Evolutionary conservation across 1,140 invertebrate genomes (phyloP).

Genomic region (Anoplolepis gracilipes): DNA sequence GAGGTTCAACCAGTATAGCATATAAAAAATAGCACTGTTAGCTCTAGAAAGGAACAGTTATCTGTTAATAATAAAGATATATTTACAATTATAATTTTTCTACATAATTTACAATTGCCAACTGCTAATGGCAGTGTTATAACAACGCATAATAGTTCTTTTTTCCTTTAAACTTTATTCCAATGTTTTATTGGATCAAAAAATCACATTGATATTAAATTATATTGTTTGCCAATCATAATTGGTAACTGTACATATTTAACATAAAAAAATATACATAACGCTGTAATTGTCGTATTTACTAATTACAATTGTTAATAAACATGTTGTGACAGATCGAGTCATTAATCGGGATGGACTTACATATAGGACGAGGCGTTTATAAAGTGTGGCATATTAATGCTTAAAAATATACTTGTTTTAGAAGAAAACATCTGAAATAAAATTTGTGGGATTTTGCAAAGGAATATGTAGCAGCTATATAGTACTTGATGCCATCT

Average conservation of each 20-base stretch:
- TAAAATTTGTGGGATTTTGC: not conserved
- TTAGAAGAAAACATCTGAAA: not conserved
- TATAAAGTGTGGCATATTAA: slow-evolving; percentile 21
- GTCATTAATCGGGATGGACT: slow-evolving; percentile 70
- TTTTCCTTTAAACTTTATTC: slow-evolving; percentile 71
- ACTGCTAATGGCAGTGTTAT: slow-evolving; percentile 82
- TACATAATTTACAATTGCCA: slow-evolving; percentile 85
- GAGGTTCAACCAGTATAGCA: slow-evolving; percentile 67
- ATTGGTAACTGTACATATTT: slow-evolving; percentile 85
- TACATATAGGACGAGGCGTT: slow-evolving; percentile 79
- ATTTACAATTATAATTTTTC: slow-evolving; percentile 84
- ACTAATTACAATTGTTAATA: slow-evolving; percentile 84
- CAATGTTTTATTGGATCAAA: slow-evolving; percentile 72
- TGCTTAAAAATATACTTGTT: not conserved
- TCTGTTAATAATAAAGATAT: slow-evolving; percentile 85
- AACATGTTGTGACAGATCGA: slow-evolving; percentile 82
- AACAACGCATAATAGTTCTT: slow-evolving; percentile 78
- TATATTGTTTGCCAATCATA: slow-evolving; percentile 83
- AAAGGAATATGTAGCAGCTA: not conserved
- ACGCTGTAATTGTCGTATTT: slow-evolving; percentile 81
- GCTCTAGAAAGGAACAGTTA: slow-evolving; percentile 75
- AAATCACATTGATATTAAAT: slow-evolving; percentile 78
- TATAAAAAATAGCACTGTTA: slow-evolving; percentile 72
- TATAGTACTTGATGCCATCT: slow-evolving; percentile 9
- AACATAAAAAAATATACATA: slow-evolving; percentile 83